Evolutionary conservation across 2,888 invertebrate species (phyloP), one percentile per base, ranked within the genome.

Genomic region (Oscheius sp.): DNA sequence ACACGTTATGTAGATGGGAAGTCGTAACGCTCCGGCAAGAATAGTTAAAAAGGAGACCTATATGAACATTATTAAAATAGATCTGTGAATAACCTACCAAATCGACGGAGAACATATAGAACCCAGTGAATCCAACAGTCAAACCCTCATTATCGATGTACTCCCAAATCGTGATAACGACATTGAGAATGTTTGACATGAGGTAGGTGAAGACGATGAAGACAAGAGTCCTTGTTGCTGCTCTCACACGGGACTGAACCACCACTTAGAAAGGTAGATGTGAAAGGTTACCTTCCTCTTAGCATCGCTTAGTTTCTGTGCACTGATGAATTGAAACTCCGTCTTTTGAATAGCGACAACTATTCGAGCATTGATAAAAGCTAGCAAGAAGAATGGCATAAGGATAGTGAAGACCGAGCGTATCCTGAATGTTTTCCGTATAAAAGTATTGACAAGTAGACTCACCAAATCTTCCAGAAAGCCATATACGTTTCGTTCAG

Each of bases 91-190:
- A 35, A 50, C 80, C 66, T 51, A 86, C 87, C 21, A 83, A 74
- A 75, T 87, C 87, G 0, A 87, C 87, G 9, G 86, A 79, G 74
- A 85, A 84, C 62, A 84, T 80, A 72, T 87, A 87, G 77, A 87
- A 87, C 2, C 79, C 78, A 51, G 75, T 72, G 57, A 82, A 79
- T 9, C 79, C 71, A 9, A 62, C 35, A n/a, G 73, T 55, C 1
- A 84, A 57, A 37, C 70, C 66, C 1, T 80, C 73, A 11, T 74
- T 74, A 60, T 87, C 86, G 60, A 86, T 82, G 73, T 87, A 86
- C 70, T 87, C 87, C 86, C 86, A 87, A 10, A 87, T 79, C 11
- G 86, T 87, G 50, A 87, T 79, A 11, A 86, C 75, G 55, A 87
- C 87, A 75, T 87, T 87, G 50, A 87, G 79, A 11, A 85, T 74